Evolutionary conservation across 53 echinoderm and acorn worm species (phyloP).

Genomic region (Echinometra lucunter): DNA sequence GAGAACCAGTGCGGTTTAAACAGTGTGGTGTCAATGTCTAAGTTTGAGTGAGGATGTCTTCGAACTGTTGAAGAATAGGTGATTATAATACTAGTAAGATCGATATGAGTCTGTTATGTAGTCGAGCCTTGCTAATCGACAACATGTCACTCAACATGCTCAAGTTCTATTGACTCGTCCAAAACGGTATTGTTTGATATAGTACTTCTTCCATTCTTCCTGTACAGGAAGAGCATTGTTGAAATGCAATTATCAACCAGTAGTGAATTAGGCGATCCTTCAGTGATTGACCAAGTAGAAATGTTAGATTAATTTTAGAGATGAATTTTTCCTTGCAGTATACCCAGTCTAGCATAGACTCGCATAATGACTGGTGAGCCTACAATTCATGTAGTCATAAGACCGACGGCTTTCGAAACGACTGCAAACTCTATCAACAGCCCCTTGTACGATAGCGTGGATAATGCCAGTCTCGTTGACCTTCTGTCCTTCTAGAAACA

Average conservation of each 20-base stretch:
- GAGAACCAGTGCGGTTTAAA: too few species aligned
- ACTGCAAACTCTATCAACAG: too few species aligned
- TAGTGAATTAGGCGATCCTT: not conserved
- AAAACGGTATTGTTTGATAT: not conserved
- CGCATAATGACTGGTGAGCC: too few species aligned
- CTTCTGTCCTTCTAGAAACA: too few species aligned
- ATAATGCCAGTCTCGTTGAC: too few species aligned
- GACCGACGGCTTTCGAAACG: too few species aligned
- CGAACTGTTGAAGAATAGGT: not conserved
- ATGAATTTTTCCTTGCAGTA: too few species aligned
- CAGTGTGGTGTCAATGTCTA: too few species aligned
- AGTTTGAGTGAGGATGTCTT: not conserved
- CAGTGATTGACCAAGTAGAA: not conserved
- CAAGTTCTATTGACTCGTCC: not conserved
- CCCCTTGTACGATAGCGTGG: too few species aligned
- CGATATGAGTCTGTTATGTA: constrained; percentile 27
- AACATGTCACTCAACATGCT: not conserved
- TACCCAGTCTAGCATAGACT: too few species aligned
- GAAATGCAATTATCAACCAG: not conserved
- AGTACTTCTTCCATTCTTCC: not conserved
- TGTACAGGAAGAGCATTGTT: not conserved
- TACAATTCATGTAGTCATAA: too few species aligned
- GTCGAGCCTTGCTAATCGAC: not conserved
- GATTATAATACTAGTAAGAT: constrained; percentile 31
- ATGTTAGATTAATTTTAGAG: not conserved